Evolutionary conservation across 2,113 vertebrate species (phyloP).

Genomic region (Vulpes ferrilata): DNA sequence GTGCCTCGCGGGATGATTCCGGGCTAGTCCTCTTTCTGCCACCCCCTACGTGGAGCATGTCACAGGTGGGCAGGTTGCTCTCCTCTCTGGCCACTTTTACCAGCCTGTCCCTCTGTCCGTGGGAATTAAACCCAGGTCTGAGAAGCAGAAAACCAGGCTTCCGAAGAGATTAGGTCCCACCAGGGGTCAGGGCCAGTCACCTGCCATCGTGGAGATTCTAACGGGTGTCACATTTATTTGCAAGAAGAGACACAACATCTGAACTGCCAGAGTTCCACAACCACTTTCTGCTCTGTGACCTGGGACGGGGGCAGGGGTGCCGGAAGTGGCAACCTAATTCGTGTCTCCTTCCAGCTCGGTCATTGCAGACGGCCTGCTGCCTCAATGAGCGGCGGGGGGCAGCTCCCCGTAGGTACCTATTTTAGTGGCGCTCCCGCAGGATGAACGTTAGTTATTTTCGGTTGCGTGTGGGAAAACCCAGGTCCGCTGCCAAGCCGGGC

Average conservation of each 20-base stretch:
- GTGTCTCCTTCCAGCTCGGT: conserved; percentile 73
- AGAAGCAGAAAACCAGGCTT: neutral
- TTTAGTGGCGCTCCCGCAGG: conserved; percentile 67
- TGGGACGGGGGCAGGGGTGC: conserved; percentile 50
- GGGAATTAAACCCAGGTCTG: neutral
- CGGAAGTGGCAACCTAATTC: conserved; percentile 67
- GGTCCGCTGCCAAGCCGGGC: conserved; percentile 63
- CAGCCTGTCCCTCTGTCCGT: neutral
- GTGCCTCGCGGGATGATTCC: neutral
- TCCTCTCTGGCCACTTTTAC: neutral
- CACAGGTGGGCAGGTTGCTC: neutral
- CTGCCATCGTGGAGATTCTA: neutral
- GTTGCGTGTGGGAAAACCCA: conserved; percentile 69
- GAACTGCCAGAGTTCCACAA: neutral
- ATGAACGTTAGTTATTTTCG: conserved; percentile 75
- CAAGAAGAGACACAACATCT: neutral
- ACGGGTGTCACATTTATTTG: neutral
- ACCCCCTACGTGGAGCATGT: accelerated
- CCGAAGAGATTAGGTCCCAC: neutral
- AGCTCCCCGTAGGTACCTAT: conserved; percentile 65
- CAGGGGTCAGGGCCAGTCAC: neutral
- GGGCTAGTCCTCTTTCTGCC: too few relatives aligned
- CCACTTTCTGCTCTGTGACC: neutral
- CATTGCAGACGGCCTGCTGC: conserved; percentile 62
- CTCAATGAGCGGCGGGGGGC: conserved; percentile 70